phyloP scores from a whole-genome alignment of 2,113 vertebrate genomes.

The Oreotragus oreotragus region DNA sequence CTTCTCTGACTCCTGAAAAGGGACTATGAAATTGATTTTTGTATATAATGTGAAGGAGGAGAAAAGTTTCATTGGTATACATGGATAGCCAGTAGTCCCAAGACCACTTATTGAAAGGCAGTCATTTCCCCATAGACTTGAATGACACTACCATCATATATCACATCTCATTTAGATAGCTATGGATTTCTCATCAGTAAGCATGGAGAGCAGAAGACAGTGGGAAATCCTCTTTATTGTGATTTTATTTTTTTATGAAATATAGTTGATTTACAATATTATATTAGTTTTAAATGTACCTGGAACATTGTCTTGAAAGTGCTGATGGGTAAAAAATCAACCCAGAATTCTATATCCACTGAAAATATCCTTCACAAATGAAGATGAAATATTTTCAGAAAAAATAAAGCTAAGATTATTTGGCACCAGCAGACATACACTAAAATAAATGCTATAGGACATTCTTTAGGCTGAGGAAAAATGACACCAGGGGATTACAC shows the following conservation, averaged over 20 bases:
- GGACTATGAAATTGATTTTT: background rate
- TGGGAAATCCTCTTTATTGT: background rate
- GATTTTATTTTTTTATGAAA: background rate
- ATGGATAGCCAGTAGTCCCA: background rate
- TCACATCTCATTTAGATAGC: slow-evolving; percentile 7
- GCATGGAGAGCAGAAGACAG: background rate
- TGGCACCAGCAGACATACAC: background rate
- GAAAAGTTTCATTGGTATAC: background rate
- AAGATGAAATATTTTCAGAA: background rate
- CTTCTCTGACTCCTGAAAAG: background rate
- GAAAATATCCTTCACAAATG: background rate
- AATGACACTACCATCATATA: background rate
- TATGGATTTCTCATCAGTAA: background rate
- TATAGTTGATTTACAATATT: background rate
- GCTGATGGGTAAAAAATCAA: background rate
- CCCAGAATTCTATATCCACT: background rate
- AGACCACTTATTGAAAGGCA: background rate
- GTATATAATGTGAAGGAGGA: background rate
- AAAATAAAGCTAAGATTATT: background rate
- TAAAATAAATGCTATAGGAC: background rate
- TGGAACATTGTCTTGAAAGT: background rate
- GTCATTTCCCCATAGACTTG: background rate
- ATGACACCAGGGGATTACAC: background rate
- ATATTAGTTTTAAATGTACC: background rate
- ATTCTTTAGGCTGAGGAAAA: background rate